Conservation (phyloP, 2,888 invertebrate species). For the Epinotia ramella region DNA sequence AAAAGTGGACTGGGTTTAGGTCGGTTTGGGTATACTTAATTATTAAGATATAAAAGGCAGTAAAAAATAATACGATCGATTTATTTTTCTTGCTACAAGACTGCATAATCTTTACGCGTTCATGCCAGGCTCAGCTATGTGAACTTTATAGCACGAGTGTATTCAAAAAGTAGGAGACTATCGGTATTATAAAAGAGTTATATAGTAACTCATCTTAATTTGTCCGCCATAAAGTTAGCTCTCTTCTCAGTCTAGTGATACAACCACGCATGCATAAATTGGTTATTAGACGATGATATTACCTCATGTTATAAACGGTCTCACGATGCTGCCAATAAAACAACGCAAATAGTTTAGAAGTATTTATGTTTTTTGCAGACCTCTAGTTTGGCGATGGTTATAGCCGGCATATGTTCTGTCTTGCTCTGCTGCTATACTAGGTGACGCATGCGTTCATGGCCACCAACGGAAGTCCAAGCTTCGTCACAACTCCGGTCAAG, state of each 20-base stretch:
- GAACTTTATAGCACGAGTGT: not conserved
- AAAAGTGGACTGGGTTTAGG: too few species aligned
- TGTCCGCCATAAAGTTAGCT: slow-evolving; percentile 1
- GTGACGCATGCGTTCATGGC: slow-evolving; percentile 47
- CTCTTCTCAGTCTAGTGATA: slow-evolving; percentile 20
- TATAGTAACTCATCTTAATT: not conserved
- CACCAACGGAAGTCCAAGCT: slow-evolving; percentile 46
- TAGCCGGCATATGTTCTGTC: slow-evolving; percentile 39
- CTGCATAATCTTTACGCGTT: not conserved
- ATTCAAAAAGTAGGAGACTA: too few species aligned
- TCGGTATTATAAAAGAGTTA: too few species aligned
- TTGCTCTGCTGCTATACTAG: slow-evolving; percentile 41
- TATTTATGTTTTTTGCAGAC: slow-evolving; percentile 45
- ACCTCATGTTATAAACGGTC: slow-evolving; percentile 34
- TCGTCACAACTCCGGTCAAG: slow-evolving; percentile 46
- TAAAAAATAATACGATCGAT: not conserved
- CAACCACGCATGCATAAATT: slow-evolving; percentile 26
- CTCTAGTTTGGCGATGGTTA: slow-evolving; percentile 40
- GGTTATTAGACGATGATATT: slow-evolving; percentile 26
- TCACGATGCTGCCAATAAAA: slow-evolving; percentile 39
- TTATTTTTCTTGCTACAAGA: not conserved
- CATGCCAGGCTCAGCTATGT: not conserved
- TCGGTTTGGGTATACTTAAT: too few species aligned
- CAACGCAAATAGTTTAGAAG: slow-evolving; percentile 43
- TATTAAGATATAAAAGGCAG: too few species aligned